phyloP scores from a whole-genome alignment of 2,888 invertebrate species.

The Drosophila neotestacea region DNA sequence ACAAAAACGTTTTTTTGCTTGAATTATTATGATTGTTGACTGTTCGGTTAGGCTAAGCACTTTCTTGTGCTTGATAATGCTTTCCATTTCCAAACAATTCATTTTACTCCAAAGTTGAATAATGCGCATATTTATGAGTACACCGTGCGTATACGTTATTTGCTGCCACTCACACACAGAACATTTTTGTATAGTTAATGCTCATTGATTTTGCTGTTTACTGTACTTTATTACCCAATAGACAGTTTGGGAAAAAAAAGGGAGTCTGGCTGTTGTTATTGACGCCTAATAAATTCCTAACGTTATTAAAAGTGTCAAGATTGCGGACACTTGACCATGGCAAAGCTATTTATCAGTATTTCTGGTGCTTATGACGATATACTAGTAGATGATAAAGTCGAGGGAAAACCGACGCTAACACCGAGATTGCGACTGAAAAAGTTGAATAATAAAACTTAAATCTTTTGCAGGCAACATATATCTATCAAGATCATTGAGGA shows the following conservation, averaged over 20 bases:
- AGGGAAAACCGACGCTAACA: slow-evolving; percentile 11
- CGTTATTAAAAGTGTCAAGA: slow-evolving; percentile 68
- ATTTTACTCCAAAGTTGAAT: slow-evolving; percentile 41
- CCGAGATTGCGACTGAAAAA: slow-evolving; percentile 23
- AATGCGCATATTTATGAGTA: slow-evolving; percentile 67
- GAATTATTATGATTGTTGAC: slow-evolving; percentile 21
- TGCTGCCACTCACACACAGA: slow-evolving; percentile 19
- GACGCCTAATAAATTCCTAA: slow-evolving; percentile 68
- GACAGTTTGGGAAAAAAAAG: background rate
- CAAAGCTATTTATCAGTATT: slow-evolving; percentile 61
- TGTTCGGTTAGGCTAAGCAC: slow-evolving; percentile 5
- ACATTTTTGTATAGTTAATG: slow-evolving; percentile 20
- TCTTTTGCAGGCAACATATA: slow-evolving; percentile 92
- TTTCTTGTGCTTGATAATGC: slow-evolving; percentile 10
- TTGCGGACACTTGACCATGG: slow-evolving; percentile 62
- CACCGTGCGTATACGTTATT: slow-evolving; percentile 55
- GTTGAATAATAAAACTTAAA: slow-evolving; percentile 27
- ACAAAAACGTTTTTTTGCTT: slow-evolving; percentile 8
- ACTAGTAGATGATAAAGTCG: background rate
- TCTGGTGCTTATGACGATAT: slow-evolving; percentile 27
- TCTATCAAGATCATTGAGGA: slow-evolving; percentile 96
- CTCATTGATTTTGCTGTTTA: slow-evolving; percentile 48
- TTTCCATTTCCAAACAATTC: slow-evolving; percentile 34
- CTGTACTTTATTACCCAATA: slow-evolving; percentile 19
- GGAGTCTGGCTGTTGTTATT: slow-evolving; percentile 36